Evolutionary conservation across 2,888 invertebrate species (phyloP).

Genomic region (Protula sp.): DNA sequence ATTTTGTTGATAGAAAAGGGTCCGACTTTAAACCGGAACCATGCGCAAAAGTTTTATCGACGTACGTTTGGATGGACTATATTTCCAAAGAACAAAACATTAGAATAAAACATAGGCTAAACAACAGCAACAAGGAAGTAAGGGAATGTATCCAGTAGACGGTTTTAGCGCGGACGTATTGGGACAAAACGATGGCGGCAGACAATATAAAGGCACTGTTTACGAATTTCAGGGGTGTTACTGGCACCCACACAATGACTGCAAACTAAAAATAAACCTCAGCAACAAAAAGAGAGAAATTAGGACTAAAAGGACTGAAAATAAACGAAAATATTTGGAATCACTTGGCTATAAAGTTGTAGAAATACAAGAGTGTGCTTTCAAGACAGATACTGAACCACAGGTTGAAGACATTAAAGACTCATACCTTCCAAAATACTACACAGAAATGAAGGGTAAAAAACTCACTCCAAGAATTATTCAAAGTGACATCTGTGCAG

Average conservation of each 20-base stretch:
- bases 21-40: background rate
- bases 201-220: too few species aligned
- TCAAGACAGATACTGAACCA: background rate
- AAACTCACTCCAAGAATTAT: background rate
- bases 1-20: too few species aligned
- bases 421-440: background rate
- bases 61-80: background rate
- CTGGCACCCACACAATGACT: too few species aligned
- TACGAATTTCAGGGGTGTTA: slow-evolving; percentile 21
- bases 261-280: too few species aligned
- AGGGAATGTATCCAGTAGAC: too few species aligned
- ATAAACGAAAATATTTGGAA: too few species aligned
- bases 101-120: background rate
- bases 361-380: slow-evolving; percentile 15
- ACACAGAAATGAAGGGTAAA: background rate
- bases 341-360: slow-evolving; percentile 8
- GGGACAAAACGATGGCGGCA: too few species aligned
- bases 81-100: background rate
- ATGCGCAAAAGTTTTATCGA: background rate
- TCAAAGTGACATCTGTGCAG: too few species aligned
- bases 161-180: too few species aligned
- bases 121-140: background rate
- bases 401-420: background rate
- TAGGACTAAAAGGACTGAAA: too few species aligned
- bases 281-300: background rate